phyloP scores from a whole-genome alignment of 1,140 invertebrate species.

The Meloidogyne chitwoodi region DNA sequence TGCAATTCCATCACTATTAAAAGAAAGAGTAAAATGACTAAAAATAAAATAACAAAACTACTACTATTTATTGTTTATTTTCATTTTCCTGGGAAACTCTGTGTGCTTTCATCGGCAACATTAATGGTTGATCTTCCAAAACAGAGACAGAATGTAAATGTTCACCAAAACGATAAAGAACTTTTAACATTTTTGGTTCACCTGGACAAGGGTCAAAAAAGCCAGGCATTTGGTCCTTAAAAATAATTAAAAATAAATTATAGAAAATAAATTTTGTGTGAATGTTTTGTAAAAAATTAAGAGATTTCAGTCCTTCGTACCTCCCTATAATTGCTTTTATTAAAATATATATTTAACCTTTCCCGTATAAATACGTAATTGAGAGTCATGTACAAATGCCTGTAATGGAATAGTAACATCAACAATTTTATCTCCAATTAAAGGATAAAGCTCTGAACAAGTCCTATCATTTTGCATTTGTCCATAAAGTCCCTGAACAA shows the following conservation, averaged over 20 bases:
- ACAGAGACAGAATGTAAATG: constrained; percentile 75
- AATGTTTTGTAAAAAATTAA: too few species aligned
- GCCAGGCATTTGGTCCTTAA: constrained; percentile 84
- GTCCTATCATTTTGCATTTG: constrained; percentile 54
- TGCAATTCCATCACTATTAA: not conserved
- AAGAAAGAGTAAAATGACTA: not conserved
- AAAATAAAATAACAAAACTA: not conserved
- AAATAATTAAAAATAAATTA: constrained; percentile 34
- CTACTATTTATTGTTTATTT: not conserved
- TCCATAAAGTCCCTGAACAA: constrained; percentile 75
- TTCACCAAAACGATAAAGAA: constrained; percentile 80
- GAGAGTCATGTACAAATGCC: constrained; percentile 84
- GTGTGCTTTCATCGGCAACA: constrained; percentile 68
- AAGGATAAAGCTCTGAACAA: constrained; percentile 40
- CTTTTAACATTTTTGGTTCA: constrained; percentile 79
- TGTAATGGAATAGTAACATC: constrained; percentile 89
- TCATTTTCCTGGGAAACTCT: constrained; percentile 46
- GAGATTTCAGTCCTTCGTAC: too few species aligned
- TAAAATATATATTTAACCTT: constrained; percentile 69
- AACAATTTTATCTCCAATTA: constrained; percentile 68
- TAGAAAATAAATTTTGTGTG: not conserved
- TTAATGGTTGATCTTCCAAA: constrained; percentile 72
- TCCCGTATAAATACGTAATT: constrained; percentile 75
- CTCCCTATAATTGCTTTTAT: not conserved
- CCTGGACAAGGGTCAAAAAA: constrained; percentile 93